Evolutionary conservation across 2,888 invertebrate genomes (phyloP).

Genomic region (Trichogramma evanescens): DNA sequence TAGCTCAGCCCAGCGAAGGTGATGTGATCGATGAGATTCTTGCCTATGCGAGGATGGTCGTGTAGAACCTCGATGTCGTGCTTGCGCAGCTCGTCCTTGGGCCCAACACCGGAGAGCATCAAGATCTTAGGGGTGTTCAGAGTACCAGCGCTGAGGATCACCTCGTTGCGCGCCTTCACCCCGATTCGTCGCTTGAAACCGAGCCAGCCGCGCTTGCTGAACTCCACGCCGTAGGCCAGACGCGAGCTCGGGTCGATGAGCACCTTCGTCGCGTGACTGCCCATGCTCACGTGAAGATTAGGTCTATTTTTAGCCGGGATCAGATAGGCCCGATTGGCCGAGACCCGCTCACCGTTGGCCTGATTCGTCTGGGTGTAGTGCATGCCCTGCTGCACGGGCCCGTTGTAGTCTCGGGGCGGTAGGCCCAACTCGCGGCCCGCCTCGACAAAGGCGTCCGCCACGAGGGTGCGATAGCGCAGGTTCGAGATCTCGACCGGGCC

Average conservation of each 20-base stretch:
- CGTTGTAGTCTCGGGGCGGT: constrained; percentile 63
- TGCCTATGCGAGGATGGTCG: constrained; percentile 56
- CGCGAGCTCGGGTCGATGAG: constrained; percentile 59
- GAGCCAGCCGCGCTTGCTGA: constrained; percentile 43
- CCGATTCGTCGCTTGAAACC: constrained; percentile 36
- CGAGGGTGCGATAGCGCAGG: constrained; percentile 51
- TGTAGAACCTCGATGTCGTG: constrained; percentile 52
- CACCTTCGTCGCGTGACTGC: constrained; percentile 57
- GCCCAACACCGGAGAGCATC: constrained; percentile 71
- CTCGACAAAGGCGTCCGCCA: constrained; percentile 58
- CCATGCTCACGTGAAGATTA: constrained; percentile 63
- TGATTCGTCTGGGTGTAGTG: constrained; percentile 59
- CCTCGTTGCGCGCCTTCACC: constrained; percentile 62
- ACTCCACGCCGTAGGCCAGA: constrained; percentile 63
- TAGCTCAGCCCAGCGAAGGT: constrained; percentile 58
- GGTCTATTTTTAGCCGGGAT: constrained; percentile 51
- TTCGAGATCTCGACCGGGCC: constrained; percentile 56
- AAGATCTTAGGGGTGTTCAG: constrained; percentile 72
- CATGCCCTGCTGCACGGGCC: constrained; percentile 58
- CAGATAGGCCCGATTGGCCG: constrained; percentile 56
- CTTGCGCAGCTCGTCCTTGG: constrained; percentile 53
- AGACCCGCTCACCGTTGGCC: constrained; percentile 55
- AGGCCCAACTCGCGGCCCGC: constrained; percentile 57
- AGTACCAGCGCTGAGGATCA: constrained; percentile 68
- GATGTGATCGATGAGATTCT: constrained; percentile 64